Conservation (phyloP, 2,113 vertebrate genomes). For the Dissostichus mawsoni region DNA sequence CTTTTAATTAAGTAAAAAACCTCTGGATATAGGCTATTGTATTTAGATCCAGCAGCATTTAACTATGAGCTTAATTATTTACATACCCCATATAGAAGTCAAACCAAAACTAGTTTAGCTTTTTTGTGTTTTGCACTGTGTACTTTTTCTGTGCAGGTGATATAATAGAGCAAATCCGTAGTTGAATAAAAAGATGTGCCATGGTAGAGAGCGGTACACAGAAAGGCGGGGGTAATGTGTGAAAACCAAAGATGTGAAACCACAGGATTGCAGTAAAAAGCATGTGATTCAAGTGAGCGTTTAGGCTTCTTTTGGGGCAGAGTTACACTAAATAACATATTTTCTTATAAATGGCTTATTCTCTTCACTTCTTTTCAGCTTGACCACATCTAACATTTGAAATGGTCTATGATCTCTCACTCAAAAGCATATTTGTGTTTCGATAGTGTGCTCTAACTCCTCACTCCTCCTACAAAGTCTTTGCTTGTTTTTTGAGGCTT, state of each 20-base stretch:
- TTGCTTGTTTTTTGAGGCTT: neutral
- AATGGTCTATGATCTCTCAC: constrained; percentile 28
- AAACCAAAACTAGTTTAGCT: neutral
- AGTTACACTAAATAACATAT: neutral
- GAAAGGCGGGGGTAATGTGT: neutral
- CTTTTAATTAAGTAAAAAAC: too few relatives aligned
- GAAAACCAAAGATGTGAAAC: constrained; percentile 53
- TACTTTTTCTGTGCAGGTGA: neutral
- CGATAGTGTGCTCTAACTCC: too few relatives aligned
- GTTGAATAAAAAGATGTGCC: neutral
- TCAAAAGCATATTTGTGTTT: neutral
- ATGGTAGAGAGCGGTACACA: neutral
- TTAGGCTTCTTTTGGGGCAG: neutral
- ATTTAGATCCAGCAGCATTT: neutral
- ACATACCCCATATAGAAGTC: neutral
- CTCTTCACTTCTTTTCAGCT: neutral
- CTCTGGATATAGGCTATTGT: neutral
- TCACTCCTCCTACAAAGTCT: neutral
- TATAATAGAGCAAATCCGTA: too few relatives aligned
- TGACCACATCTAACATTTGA: constrained; percentile 29
- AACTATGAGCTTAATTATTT: neutral
- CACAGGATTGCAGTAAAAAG: neutral
- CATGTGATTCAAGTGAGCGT: neutral
- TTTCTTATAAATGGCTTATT: neutral
- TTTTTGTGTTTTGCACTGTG: neutral